phyloP scores from a whole-genome alignment of 2,797 vertebrate species.

The Oceanodroma leucorhoa region DNA sequence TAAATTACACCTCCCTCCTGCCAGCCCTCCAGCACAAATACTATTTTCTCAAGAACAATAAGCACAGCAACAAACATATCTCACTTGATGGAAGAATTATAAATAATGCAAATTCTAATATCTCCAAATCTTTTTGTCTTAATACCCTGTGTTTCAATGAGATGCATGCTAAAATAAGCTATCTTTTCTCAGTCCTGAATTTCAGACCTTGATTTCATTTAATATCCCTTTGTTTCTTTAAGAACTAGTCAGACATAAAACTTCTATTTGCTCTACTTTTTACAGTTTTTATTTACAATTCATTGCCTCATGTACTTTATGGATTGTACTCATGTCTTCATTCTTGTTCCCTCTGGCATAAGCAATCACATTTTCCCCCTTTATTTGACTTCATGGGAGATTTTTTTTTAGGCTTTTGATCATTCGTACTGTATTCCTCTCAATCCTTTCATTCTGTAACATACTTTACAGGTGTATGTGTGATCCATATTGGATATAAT shows the following conservation, averaged over 20 bases:
- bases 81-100: background rate
- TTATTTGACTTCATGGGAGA: background rate
- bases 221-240: background rate
- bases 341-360: background rate
- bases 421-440: background rate
- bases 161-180: background rate
- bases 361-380: background rate
- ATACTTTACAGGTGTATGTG: background rate
- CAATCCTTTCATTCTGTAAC: background rate
- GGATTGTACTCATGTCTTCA: background rate
- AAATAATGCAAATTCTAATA: background rate
- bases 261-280: background rate
- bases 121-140: background rate
- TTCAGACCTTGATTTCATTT: background rate
- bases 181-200: background rate
- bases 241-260: background rate
- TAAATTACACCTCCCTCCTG: background rate
- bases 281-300: background rate
- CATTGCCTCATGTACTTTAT: background rate
- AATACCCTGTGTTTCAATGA: background rate
- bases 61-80: background rate
- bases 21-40: background rate
- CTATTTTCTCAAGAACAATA: background rate
- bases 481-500: background rate
- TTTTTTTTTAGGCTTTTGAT: background rate